Conservation (phyloP, 2,113 vertebrate genomes). For the Xerus inauris region DNA sequence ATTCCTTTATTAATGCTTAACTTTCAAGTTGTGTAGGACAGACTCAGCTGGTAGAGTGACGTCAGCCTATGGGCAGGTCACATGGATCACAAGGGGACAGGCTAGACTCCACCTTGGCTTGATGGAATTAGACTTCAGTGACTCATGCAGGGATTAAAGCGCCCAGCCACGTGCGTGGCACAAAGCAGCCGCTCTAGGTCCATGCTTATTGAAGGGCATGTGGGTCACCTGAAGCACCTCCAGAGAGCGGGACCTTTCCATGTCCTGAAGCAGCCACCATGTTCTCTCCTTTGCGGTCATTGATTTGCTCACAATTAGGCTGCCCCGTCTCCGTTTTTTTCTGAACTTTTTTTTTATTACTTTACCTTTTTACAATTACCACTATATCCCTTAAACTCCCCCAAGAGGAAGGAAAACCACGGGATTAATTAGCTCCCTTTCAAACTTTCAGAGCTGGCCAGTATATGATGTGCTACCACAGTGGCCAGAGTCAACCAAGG, state of each 20-base stretch:
- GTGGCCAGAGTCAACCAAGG: background rate
- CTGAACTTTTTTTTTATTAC: background rate
- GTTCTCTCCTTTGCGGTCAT: background rate
- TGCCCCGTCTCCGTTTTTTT: background rate
- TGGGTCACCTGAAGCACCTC: background rate
- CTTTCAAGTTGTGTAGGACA: background rate
- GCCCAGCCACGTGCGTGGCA: background rate
- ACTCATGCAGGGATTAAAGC: background rate
- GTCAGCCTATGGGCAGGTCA: background rate
- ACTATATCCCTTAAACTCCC: background rate
- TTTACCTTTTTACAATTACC: background rate
- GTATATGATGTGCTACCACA: background rate
- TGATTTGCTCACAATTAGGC: background rate
- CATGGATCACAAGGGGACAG: background rate
- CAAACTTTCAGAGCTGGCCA: background rate
- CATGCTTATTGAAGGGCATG: background rate
- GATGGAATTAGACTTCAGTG: background rate
- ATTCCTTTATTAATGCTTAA: background rate
- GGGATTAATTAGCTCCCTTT: background rate
- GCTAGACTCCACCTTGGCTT: background rate
- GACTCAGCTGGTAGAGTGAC: background rate
- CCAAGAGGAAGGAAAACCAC: background rate
- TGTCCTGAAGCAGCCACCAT: background rate
- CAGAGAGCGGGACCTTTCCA: accelerated
- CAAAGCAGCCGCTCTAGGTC: background rate